Base-by-base conservation (phyloP, 2,888 invertebrate genomes). In the Gryllus longicercus region DNA sequence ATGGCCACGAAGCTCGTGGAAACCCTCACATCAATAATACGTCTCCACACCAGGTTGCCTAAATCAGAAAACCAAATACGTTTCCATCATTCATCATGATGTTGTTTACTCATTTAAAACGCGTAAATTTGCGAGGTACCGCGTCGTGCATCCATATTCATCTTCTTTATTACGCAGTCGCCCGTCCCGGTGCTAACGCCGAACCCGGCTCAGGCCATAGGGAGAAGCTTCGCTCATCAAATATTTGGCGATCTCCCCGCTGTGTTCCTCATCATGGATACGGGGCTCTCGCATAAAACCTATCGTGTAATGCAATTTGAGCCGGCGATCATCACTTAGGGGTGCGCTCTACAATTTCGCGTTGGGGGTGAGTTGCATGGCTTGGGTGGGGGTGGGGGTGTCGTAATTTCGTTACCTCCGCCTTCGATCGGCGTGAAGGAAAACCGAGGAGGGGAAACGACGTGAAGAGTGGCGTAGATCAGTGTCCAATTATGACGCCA, bases 31-130 rank as follows among this genome's bases (percentile, higher is more conserved):
- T 38, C 38, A 38, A 38, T 38, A 38, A 38, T 1, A n/a, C 63
- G n/a, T 16, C 63, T n/a, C 63, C n/a, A 18, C 14, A 4, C 14
- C 63, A n/a, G 14, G 63, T 11, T n/a, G 4, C n/a, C 63, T 18
- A 63, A 63, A 63, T 63, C 63, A 63, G 63, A 11, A 18, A 8
- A 63, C 12, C 63, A 63, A 63, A 63, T 63, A 16, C 16, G 63
- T 5, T n/a, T 63, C n/a, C 63, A 63, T 63, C 63, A 63, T 63
- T 63, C 63, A 63, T 63, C 63, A 63, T 18, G 63, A 14, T 63
- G 63, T 18, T 63, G n/a, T 63, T 63, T 63, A 63, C 63, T 63
- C 63, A 63, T 63, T 63, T 63, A 63, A 63, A 63, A 63, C 63
- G 63, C n/a, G 63, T 63, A 14, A 63, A 63, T 63, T 63, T 63